These are phyloP conservation scores for Reticulitermes speratus DNA, from an alignment of 1,140 invertebrate genomes.

Conservation along the genomic window DNA sequence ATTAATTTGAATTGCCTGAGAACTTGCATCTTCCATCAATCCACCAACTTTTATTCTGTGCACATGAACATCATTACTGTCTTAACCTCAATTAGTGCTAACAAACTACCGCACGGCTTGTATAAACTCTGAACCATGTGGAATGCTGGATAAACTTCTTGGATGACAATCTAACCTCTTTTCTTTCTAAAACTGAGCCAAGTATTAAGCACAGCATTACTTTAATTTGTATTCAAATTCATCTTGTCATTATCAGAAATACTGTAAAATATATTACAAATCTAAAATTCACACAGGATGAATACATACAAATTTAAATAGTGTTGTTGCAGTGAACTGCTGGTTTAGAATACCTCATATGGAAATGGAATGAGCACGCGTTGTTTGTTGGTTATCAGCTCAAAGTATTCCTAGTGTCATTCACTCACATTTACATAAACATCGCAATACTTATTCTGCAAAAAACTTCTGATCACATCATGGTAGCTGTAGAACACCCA, in stretches of 20 bases:
- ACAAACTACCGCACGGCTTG: background rate
- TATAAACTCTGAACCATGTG: background rate
- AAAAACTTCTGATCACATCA: background rate
- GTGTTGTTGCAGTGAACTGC: background rate
- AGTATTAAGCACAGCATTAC: background rate
- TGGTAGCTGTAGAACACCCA: background rate
- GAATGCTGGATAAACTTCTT: constrained; percentile 18
- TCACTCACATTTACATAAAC: background rate
- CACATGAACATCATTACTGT: background rate
- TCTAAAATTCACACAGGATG: background rate
- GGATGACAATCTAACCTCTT: background rate
- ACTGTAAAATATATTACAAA: background rate
- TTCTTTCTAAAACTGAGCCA: background rate
- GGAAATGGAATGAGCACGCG: background rate
- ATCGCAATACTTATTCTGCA: too few species aligned
- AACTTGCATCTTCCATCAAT: constrained; percentile 6
- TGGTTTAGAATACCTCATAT: constrained; percentile 8
- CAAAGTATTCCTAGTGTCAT: background rate
- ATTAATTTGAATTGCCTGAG: background rate
- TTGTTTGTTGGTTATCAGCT: background rate
- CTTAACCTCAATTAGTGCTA: background rate
- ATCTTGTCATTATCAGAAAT: background rate
- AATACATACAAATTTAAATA: background rate
- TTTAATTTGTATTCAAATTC: background rate
- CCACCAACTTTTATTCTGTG: constrained; percentile 4